Percentiles rank a stretch among this genome's conserved stretches.
Conservation (phyloP, 2,113 vertebrate species). For the Pleuronectes platessa region DNA sequence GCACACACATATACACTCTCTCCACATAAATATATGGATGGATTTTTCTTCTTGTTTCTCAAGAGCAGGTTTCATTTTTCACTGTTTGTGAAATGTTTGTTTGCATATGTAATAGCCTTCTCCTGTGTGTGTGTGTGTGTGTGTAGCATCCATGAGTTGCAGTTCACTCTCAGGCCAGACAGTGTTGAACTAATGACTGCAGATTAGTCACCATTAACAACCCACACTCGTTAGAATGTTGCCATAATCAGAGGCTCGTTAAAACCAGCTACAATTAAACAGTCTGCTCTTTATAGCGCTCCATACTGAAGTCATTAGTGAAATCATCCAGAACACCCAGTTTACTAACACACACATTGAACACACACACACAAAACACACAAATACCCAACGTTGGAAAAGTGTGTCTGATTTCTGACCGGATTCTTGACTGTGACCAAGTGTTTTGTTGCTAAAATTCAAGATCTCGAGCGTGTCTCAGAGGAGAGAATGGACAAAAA, state of each 20-base stretch:
- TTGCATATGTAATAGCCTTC: background rate
- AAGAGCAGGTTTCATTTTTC: background rate
- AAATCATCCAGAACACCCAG: slow-evolving; percentile 79
- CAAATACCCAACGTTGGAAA: slow-evolving; percentile 21
- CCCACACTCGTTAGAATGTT: slow-evolving; percentile 72
- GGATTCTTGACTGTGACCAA: slow-evolving; percentile 55
- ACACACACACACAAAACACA: slow-evolving; percentile 18
- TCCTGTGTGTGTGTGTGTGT: slow-evolving; percentile 18
- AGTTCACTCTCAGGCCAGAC: slow-evolving; percentile 75
- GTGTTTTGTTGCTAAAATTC: slow-evolving; percentile 45
- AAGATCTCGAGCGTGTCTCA: background rate
- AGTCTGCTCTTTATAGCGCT: slow-evolving; percentile 77
- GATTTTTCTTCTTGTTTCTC: background rate
- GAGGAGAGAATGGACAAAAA: background rate
- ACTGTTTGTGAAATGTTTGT: slow-evolving; percentile 17
- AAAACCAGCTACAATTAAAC: slow-evolving; percentile 79
- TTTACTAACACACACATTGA: slow-evolving; percentile 69
- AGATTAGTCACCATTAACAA: slow-evolving; percentile 81
- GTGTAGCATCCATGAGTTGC: slow-evolving; percentile 83
- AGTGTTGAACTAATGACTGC: slow-evolving; percentile 78
- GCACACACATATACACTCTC: background rate
- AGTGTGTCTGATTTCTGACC: slow-evolving; percentile 45
- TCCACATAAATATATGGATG: background rate
- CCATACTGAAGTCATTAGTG: slow-evolving; percentile 81
- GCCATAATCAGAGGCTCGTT: slow-evolving; percentile 79